Evolutionary conservation across 2,888 invertebrate species (phyloP), one percentile per base, ranked within the genome.

Genomic region (Pediacus dermestoides): DNA sequence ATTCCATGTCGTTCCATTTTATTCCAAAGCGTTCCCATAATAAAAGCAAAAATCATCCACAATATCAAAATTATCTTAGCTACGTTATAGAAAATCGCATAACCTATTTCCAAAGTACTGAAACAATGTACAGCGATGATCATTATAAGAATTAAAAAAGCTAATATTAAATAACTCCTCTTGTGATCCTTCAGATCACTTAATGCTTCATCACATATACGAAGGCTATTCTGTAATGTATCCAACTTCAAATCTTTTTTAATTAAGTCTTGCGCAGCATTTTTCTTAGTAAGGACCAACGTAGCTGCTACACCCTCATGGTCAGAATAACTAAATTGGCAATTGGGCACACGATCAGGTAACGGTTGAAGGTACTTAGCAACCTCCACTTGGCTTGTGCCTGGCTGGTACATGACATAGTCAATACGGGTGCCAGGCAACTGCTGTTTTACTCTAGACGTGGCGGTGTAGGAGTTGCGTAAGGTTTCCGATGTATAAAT

Each of bases 401-500:
- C 63, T 22, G 73, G 66, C 46, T 72, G 73, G 63, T 81, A 89
- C 54, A 95, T 72, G 50, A 97, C 85, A 66, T 95, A 92, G 73
- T 97, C 97, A 52, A 97, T 92, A 44, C 95, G 79, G 65, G 89
- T 87, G 10, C 95, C 95, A 25, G 79, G 71, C 0, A 86, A 83
- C 34, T 71, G 70, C 7, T 66, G 64, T 38, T 73, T 71, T 1
- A 75, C 70, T 34, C 72, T 55, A 30, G 68, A 72, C 1, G 70
- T 64, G 35, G 77, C 68, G 0, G 89, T 82, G 63, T 93, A 97
- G 51, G 86, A 87, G 67, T 97, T 99, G 48, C 80, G 78, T 3
- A 79, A 74, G 56, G 81, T 78, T 57, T 87, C 87, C 64, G 85
- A 84, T 8, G 97, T 97, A 21, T 85, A 83, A 34, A 75, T 45